Evolutionary conservation across 2,113 vertebrate species (phyloP), one percentile per base, ranked within the genome.

Genomic region (Rhizomys pruinosus): DNA sequence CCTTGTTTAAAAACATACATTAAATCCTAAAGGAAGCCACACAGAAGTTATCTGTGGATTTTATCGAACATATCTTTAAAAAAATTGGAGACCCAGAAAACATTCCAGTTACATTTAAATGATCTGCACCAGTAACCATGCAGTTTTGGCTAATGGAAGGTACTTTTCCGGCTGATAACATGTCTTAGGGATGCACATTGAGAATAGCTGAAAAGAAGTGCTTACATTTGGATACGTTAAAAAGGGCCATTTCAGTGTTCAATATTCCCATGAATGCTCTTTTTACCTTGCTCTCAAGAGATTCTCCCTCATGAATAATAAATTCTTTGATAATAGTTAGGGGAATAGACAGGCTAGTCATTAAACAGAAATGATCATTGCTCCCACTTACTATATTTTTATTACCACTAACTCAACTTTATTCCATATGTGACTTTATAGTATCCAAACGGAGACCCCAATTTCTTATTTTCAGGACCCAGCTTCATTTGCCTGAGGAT

Each of bases 281-380:
- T 96, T 96, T 92, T 95, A 73, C 94, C 80, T 93, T 85, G 55
- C 61, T 91, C 12, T 95, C 94, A 80, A 87, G 72, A 96, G 87
- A 95, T 89, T 94, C n/a, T 68, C 69, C 29, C 71, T 94, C 55
- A 44, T 93, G 68, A 95, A 96, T 95, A 93, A 90, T 91, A 61
- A 92, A 93, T 95, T 91, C n/a, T 80, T 95, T 72, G 39, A 81
- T 84, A 97, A 93, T 89, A 89, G 64, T 94, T 66, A 85, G 72
- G 89, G 66, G 64, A 89, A 87, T 76, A 92, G 59, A 91, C 76
- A 73, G 95, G 79, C 47, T 93, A 68, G 39, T 85, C 72, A 95
- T 84, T 97, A 94, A 93, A 82, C 37, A 86, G 91, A 94, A 94
- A 77, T 88, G 37, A 74, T 95, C 61, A 73, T 95, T 92, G 78